phyloP scores from a whole-genome alignment of 2,888 invertebrate genomes.

The Scelioninae gen. 1 region DNA sequence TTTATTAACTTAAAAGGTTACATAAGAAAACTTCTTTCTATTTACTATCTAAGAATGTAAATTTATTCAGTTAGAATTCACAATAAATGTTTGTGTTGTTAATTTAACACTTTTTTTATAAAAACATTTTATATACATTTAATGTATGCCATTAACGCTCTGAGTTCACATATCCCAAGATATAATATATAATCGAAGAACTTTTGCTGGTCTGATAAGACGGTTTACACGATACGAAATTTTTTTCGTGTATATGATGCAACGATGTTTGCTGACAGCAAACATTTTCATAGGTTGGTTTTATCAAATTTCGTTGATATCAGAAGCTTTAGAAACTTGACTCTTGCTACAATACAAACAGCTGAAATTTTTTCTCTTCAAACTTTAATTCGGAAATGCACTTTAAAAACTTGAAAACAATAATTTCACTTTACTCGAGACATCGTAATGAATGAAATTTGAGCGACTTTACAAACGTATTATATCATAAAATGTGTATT shows the following conservation, averaged over 20 bases:
- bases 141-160: slow-evolving; percentile 6
- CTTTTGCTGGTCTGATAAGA: slow-evolving; percentile 33
- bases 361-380: neutral
- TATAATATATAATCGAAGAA: slow-evolving; percentile 28
- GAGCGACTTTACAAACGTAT: neutral
- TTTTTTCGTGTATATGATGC: slow-evolving; percentile 28
- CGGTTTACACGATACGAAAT: slow-evolving; percentile 17
- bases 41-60: neutral
- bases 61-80: no score
- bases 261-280: slow-evolving; percentile 6
- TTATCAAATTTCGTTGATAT: slow-evolving; percentile 39
- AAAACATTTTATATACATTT: neutral
- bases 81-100: no score
- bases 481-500: slow-evolving; percentile 17
- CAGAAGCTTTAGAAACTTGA: slow-evolving; percentile 11
- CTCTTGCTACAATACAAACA: slow-evolving; percentile 1
- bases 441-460: slow-evolving; percentile 21
- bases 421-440: slow-evolving; percentile 14
- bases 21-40: neutral
- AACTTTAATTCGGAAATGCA: slow-evolving; percentile 11
- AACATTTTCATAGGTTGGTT: slow-evolving; percentile 37
- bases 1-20: slow-evolving; percentile 13
- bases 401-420: slow-evolving; percentile 3
- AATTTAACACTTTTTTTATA: neutral
- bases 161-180: neutral